Evolutionary conservation across 2,888 invertebrate species (phyloP).

Genomic region (Cinara cedri): DNA sequence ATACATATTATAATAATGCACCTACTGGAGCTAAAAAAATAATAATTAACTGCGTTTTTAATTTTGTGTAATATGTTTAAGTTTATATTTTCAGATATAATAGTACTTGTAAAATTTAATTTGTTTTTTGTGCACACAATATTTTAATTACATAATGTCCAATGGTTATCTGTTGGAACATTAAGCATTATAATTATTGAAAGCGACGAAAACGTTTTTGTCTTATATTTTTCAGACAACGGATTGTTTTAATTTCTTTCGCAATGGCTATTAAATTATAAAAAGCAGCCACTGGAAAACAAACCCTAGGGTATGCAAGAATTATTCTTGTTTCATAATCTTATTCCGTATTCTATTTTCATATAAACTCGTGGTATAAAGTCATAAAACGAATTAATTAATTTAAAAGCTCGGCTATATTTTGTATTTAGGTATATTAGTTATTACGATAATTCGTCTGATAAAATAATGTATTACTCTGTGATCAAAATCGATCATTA

Average conservation of each 20-base stretch:
- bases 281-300: conserved; percentile 49
- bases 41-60: not conserved
- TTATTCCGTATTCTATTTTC: conserved; percentile 24
- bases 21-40: not conserved
- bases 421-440: conserved; percentile 1
- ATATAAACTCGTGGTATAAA: conserved; percentile 21
- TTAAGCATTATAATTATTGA: conserved; percentile 56
- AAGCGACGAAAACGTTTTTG: conserved; percentile 43
- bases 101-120: conserved; percentile 30
- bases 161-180: conserved; percentile 42
- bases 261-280: conserved; percentile 52
- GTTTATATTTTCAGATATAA: conserved; percentile 6
- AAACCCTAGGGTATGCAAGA: conserved; percentile 20
- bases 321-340: conserved; percentile 37
- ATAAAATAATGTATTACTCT: conserved; percentile 1
- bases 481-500: not conserved
- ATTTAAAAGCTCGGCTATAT: conserved; percentile 24
- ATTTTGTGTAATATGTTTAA: conserved; percentile 10
- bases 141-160: conserved; percentile 46
- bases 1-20: too few species aligned
- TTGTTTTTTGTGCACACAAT: conserved; percentile 42
- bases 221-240: conserved; percentile 46
- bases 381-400: conserved; percentile 46
- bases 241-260: conserved; percentile 54
- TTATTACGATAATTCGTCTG: conserved; percentile 25